Evolutionary conservation across 2,113 vertebrate genomes (phyloP).

Genomic region (Microcebus griseorufus): DNA sequence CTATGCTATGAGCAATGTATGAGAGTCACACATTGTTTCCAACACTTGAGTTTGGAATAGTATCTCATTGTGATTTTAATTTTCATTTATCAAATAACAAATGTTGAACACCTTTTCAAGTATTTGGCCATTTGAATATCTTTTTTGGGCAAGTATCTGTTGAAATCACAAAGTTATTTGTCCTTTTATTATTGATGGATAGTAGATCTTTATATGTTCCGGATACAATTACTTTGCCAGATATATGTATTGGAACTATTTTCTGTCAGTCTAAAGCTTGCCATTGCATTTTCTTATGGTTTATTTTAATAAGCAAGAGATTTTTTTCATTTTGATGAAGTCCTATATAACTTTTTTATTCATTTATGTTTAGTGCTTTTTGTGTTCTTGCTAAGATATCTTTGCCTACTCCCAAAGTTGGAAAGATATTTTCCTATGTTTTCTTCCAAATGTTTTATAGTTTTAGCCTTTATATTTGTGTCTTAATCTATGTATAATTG

Average conservation of each 20-base stretch:
- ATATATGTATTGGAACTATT: background rate
- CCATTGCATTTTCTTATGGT: conserved; percentile 15
- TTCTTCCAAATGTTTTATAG: background rate
- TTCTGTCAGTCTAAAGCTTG: background rate
- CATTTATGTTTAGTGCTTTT: background rate
- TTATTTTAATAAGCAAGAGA: background rate
- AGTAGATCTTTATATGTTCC: background rate
- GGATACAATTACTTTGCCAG: background rate
- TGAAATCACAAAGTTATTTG: background rate
- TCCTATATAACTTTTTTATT: background rate
- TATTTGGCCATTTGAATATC: background rate
- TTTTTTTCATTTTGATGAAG: conserved; percentile 1
- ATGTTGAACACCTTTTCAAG: background rate
- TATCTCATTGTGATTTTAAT: background rate
- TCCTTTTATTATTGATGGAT: background rate
- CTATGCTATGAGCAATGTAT: background rate
- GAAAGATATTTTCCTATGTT: background rate
- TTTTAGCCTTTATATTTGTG: background rate
- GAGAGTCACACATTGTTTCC: background rate
- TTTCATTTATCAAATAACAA: background rate
- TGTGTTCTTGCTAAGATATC: background rate
- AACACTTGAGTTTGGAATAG: background rate
- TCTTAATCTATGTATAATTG: background rate
- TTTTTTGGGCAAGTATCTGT: background rate
- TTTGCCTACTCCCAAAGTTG: background rate